These are phyloP conservation scores for Sinocyclocheilus maitianheensis DNA, from an alignment of 2,113 vertebrate species.

Conservation along the genomic window DNA sequence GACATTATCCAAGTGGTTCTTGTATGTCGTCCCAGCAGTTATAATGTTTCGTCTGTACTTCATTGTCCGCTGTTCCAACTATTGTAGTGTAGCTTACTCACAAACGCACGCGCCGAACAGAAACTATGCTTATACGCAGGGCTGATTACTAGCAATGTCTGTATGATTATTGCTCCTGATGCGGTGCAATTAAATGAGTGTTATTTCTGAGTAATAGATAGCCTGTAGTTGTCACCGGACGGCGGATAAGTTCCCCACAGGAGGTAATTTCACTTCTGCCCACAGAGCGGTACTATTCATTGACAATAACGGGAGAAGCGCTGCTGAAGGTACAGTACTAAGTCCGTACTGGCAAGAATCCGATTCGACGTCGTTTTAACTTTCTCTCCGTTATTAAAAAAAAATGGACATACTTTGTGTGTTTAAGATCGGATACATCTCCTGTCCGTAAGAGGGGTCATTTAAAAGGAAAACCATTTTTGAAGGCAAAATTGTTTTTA, in stretches of 20 bases:
- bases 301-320: conserved; percentile 61
- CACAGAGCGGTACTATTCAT: conserved; percentile 85
- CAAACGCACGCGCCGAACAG: neutral
- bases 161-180: neutral
- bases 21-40: neutral
- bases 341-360: neutral
- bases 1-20: neutral
- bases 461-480: neutral
- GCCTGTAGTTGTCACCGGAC: conserved; percentile 50
- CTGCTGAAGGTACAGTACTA: conserved; percentile 29
- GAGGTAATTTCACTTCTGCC: conserved; percentile 72
- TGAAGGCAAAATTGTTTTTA: conserved; percentile 35
- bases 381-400: conserved; percentile 41
- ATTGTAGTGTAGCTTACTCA: neutral
- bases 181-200: neutral
- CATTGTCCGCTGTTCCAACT: conserved; percentile 17
- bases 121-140: neutral
- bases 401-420: neutral
- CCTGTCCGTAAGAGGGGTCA: neutral
- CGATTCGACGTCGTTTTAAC: conserved; percentile 49
- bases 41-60: conserved; percentile 16
- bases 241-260: conserved; percentile 61
- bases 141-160: neutral
- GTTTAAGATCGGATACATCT: neutral
- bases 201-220: neutral